phyloP scores from a whole-genome alignment of 2,113 vertebrate genomes.

The Loxodonta africana region DNA sequence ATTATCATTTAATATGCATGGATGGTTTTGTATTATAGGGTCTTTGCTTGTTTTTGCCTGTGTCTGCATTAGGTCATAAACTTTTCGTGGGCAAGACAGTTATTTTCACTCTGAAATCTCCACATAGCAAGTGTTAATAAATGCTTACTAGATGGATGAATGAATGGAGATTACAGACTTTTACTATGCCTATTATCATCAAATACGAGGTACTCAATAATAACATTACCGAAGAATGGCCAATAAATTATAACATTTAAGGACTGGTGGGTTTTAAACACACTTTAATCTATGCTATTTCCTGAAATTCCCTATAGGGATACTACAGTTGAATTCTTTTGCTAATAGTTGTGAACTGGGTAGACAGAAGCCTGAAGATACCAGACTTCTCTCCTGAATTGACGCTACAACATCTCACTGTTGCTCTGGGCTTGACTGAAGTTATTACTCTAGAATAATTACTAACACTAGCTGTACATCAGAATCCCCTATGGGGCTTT shows the following conservation, averaged over 20 bases:
- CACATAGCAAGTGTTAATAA: slow-evolving; percentile 38
- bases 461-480: neutral
- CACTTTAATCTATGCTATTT: slow-evolving; percentile 36
- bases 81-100: neutral
- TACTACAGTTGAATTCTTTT: slow-evolving; percentile 27
- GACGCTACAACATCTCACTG: neutral
- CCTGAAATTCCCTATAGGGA: slow-evolving; percentile 4
- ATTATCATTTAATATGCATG: slow-evolving; percentile 52
- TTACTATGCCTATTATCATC: slow-evolving; percentile 25
- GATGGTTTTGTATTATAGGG: neutral
- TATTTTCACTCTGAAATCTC: slow-evolving; percentile 56
- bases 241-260: slow-evolving; percentile 54
- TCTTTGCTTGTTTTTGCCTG: slow-evolving; percentile 33
- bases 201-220: slow-evolving; percentile 52
- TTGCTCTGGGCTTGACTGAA: neutral
- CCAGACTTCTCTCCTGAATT: slow-evolving; percentile 12
- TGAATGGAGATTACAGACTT: neutral
- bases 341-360: slow-evolving; percentile 39
- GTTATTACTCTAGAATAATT: neutral
- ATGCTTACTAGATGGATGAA: slow-evolving; percentile 7
- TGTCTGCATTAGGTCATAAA: slow-evolving; percentile 56
- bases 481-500: slow-evolving; percentile 24
- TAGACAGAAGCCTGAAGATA: neutral
- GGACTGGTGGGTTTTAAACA: slow-evolving; percentile 16
- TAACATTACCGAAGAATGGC: slow-evolving; percentile 45